Evolutionary conservation across 2,113 vertebrate species (phyloP), one percentile per base, ranked within the genome.

Genomic region (Cyprinodon variegatus): DNA sequence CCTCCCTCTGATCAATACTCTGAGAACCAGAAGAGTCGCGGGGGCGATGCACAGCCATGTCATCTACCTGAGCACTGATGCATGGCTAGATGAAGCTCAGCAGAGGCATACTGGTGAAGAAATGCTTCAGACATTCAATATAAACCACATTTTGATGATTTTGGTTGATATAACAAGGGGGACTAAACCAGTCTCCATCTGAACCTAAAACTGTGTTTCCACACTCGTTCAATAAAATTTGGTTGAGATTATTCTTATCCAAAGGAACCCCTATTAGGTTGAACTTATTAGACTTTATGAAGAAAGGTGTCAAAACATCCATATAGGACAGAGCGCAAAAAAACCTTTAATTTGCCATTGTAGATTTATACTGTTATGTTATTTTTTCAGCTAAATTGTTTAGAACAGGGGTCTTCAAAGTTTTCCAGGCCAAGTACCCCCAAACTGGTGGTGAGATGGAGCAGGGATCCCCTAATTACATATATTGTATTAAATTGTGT

Each of bases 1-100:
- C 61, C 38, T 59, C n/a, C 46, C 53, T 45, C 46, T 1, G 59
- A 82, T 89, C 90, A 84, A 82, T 89, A 80, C 65, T 76, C n/a
- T 57, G 8, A 41, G 10, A 46, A 61, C 37, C 69, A 68, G 38
- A 46, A n/a, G 38, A 61, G 68, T 37, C 72, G 15, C 65, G 60
- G 37, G 50, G 39, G 22, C 67, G 76, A 61, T 40, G 53, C n/a
- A 4, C 43, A 61, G 46, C 10, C 61, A 48, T 73, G 84, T 78
- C 74, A 13, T 57, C 65, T 11, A 61, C 77, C 39, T 43, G 29
- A 50, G 15, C 1, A 43, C 5, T 72, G 69, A 85, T 84, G 74
- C 80, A 76, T 64, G 50, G 3, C 38, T 69, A 14, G 17, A 29
- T 46, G 67, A 74, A 59, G 50, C 46, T 6, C 14, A 3, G 63